phyloP scores from a whole-genome alignment of 1,140 invertebrate genomes.

The Phocides pigmalion region DNA sequence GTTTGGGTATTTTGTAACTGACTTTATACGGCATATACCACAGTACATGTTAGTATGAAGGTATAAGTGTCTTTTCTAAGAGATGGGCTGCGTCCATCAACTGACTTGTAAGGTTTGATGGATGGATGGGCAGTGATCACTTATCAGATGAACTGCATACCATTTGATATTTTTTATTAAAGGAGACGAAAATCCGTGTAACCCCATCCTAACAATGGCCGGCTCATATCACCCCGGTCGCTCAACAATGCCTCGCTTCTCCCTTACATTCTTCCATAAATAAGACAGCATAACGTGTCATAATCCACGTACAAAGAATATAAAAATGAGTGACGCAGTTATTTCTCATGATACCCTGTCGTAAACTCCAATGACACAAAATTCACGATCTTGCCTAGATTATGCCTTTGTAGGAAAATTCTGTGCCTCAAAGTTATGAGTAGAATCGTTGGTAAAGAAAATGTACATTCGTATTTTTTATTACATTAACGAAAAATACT shows the following conservation, averaged over 20 bases:
- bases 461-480: too few species aligned
- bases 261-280: constrained; percentile 60
- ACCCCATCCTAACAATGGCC: constrained; percentile 14
- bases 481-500: too few species aligned
- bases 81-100: too few species aligned
- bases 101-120: too few species aligned
- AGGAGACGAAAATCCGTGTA: constrained; percentile 4
- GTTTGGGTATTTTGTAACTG: too few species aligned
- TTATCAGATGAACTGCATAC: too few species aligned
- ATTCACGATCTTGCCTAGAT: constrained; percentile 3
- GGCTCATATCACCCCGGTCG: constrained; percentile 24
- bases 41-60: too few species aligned
- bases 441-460: too few species aligned
- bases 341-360: constrained; percentile 62
- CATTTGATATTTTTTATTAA: too few species aligned
- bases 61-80: too few species aligned
- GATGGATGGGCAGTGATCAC: too few species aligned
- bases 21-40: too few species aligned
- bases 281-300: constrained; percentile 70
- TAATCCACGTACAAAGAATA: constrained; percentile 76
- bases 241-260: constrained; percentile 33
- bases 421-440: background rate
- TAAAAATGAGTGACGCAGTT: constrained; percentile 68
- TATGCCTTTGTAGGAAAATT: constrained; percentile 8
- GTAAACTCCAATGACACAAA: constrained; percentile 62